Conservation (phyloP, 2,113 vertebrate genomes). For the Paradisaea rubra region DNA sequence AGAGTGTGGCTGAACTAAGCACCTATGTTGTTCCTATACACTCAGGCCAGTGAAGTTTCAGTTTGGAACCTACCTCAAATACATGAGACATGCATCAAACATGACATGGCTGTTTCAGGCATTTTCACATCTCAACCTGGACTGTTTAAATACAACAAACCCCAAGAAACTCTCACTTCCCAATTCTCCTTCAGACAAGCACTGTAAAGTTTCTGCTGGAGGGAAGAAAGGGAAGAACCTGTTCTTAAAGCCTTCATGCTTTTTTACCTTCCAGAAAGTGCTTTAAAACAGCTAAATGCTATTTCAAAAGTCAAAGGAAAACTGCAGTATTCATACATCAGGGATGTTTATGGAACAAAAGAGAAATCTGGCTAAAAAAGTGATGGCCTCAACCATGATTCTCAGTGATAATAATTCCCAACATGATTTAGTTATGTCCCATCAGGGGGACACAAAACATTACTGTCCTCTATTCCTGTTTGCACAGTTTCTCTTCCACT, state of each 20-base stretch:
- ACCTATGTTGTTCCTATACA: rapidly evolving
- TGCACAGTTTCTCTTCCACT: not conserved
- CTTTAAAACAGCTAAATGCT: not conserved
- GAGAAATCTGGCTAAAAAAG: not conserved
- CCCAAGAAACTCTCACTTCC: not conserved
- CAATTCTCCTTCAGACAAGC: not conserved
- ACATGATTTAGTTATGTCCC: not conserved
- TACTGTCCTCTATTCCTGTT: not conserved
- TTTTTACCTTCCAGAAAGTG: not conserved
- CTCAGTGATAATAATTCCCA: not conserved
- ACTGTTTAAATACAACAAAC: not conserved
- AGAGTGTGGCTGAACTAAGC: not conserved
- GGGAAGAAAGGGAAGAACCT: not conserved
- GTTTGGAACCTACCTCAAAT: not conserved
- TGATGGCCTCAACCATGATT: too few relatives aligned
- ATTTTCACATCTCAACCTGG: not conserved
- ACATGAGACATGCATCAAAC: not conserved
- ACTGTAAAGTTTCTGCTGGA: not conserved
- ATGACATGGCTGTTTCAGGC: rapidly evolving
- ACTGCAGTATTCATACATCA: rapidly evolving
- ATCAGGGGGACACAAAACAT: not conserved
- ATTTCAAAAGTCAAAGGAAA: not conserved
- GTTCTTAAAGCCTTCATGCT: not conserved
- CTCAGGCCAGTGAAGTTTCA: not conserved
- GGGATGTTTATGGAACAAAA: not conserved